Conservation (phyloP, 2,888 invertebrate species). For the Mesodorylaimus sp. region DNA sequence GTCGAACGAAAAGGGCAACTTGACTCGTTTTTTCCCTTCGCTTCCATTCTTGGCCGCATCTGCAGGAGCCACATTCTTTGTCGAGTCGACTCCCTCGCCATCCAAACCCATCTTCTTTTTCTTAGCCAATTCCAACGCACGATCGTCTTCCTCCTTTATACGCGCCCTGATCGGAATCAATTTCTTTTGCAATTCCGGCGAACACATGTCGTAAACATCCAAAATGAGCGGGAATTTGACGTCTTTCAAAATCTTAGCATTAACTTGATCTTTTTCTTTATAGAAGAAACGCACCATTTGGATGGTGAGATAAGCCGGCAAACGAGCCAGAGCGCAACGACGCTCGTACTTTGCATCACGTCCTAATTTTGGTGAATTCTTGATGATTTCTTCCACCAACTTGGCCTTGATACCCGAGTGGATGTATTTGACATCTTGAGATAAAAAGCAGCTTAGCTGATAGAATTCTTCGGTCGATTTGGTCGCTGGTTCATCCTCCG, state of each 20-base stretch:
- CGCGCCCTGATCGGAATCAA: constrained; percentile 66
- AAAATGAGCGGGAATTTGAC: constrained; percentile 85
- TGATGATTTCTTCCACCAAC: constrained; percentile 63
- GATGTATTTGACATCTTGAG: constrained; percentile 73
- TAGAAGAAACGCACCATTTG: constrained; percentile 94
- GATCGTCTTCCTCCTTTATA: constrained; percentile 56
- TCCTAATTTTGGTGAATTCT: constrained; percentile 59
- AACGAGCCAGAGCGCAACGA: constrained; percentile 72
- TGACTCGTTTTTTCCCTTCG: background rate
- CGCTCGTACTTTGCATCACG: constrained; percentile 80
- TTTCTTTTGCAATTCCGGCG: constrained; percentile 54
- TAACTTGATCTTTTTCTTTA: constrained; percentile 77
- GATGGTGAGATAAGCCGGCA: constrained; percentile 86
- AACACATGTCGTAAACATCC: constrained; percentile 82
- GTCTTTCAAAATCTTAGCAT: constrained; percentile 44
- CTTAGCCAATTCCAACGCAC: constrained; percentile 25
- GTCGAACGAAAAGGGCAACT: constrained; percentile 20
- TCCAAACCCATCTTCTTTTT: background rate
- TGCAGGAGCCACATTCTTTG: background rate
- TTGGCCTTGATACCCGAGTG: constrained; percentile 55
- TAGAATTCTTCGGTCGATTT: constrained; percentile 64
- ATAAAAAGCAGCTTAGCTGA: constrained; percentile 87
- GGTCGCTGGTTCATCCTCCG: constrained; percentile 58
- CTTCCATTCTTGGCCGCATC: background rate
- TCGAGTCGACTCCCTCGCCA: too few relatives aligned